Percentiles rank a stretch among this genome's conserved stretches.
phyloP scores from a whole-genome alignment of 2,113 vertebrate genomes.

The Tychaedon coryphoeus region DNA sequence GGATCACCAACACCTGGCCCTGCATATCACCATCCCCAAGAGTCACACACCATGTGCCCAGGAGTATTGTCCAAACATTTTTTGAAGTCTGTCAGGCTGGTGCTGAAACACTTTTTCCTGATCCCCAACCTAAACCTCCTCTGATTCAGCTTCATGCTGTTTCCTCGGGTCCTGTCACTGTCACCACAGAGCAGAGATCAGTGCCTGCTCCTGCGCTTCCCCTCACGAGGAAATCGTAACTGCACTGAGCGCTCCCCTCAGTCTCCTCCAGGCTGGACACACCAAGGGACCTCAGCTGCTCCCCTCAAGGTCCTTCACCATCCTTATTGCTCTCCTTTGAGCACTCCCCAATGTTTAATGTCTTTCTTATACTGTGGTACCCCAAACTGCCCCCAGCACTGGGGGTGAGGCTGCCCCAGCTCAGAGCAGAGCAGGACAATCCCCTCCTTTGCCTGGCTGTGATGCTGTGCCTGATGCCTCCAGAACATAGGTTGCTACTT shows the following conservation, averaged over 20 bases:
- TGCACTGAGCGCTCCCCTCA: fast-evolving
- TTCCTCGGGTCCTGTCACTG: not conserved
- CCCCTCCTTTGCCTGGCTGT: fast-evolving
- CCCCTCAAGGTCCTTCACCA: fast-evolving
- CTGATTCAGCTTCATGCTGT: fast-evolving
- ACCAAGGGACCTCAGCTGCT: not conserved
- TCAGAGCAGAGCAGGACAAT: not conserved
- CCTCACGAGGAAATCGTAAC: fast-evolving
- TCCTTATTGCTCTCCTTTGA: fast-evolving
- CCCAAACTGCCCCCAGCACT: fast-evolving
- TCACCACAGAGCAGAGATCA: not conserved
- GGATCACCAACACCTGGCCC: not conserved
- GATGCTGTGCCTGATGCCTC: not conserved
- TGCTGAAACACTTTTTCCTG: no score
- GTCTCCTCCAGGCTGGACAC: not conserved
- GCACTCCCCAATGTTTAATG: not conserved
- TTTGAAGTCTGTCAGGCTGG: not conserved
- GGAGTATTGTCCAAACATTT: not conserved
- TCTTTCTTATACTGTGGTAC: fast-evolving
- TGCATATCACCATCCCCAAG: not conserved
- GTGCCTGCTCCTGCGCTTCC: not conserved
- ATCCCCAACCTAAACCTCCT: not conserved
- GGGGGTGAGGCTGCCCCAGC: fast-evolving
- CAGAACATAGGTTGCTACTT: not conserved
- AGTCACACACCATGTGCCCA: fast-evolving